Base-by-base conservation (phyloP, 2,888 invertebrate genomes). In the Harpalus rufipes region DNA sequence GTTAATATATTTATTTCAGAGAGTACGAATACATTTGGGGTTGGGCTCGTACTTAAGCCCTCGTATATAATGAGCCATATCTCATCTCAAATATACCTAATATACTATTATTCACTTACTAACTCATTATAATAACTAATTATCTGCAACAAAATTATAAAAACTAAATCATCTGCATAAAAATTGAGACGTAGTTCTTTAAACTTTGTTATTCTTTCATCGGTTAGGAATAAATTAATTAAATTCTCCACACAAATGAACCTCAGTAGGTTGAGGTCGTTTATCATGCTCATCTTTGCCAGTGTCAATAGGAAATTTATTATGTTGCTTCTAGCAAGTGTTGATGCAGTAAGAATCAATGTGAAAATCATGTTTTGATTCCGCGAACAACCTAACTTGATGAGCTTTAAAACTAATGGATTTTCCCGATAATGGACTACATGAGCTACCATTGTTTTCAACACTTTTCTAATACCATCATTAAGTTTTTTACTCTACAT, bases 331-430 rank as follows among this genome's bases (percentile, higher is more conserved):
- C 18, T 63, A 25, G 63, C 25, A 63, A 18, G 63, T 63, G 21
- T 21, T 21, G 63, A 18, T 63, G 63, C 21, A 25, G 21, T 63
- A 63, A 18, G 18, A 63, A 63, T 63, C 63, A 63, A 63, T 63
- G 63, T 63, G 63, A 21, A 63, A 63, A 63, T 63, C 63, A 63
- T 63, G 63, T 63, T 63, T 63, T 63, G 63, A 63, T 25, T 10
- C 21, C 63, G 63, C 5, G 59, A 16, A 59, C 16, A 56, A 12
- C 56, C 7, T 25, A 21, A 21, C 10, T 21, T 63, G 63, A 63
- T 63, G 63, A 63, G 63, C 21, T 21, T 63, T 21, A 63, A 14
- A 63, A 63, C 63, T 63, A 63, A 63, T 63, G 63, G 63, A 63
- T 63, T 63, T 63, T 21, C 63, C 3, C 25, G 63, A 21, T 63